Conservation (phyloP, 2,888 invertebrate genomes). For the Hecatera dysodea region DNA sequence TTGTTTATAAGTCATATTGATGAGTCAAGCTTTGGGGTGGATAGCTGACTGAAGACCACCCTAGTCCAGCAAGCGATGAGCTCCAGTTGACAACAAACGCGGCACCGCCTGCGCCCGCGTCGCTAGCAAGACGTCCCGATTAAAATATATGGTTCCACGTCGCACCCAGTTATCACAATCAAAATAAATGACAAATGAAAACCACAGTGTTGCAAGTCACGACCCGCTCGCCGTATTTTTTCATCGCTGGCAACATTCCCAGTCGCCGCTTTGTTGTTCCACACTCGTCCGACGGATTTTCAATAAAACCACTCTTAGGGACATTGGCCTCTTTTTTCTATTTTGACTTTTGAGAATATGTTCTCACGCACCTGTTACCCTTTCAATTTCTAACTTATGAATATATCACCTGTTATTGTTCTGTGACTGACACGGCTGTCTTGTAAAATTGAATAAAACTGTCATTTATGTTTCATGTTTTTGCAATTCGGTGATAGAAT, state of each 20-base stretch:
- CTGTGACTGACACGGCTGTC: slow-evolving; percentile 44
- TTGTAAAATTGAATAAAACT: slow-evolving; percentile 28
- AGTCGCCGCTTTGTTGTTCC: slow-evolving; percentile 84
- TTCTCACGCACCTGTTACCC: slow-evolving; percentile 88
- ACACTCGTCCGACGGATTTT: slow-evolving; percentile 83
- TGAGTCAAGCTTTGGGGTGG: slow-evolving; percentile 28
- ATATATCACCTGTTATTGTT: slow-evolving; percentile 55
- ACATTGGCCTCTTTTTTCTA: slow-evolving; percentile 81
- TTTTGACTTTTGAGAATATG: slow-evolving; percentile 72
- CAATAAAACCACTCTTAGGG: slow-evolving; percentile 86
- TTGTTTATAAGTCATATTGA: slow-evolving; percentile 6
- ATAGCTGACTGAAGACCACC: slow-evolving; percentile 52
- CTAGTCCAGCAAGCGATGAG: slow-evolving; percentile 40
- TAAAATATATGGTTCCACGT: slow-evolving; percentile 74
- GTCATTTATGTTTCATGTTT: not conserved
- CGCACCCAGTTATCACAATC: slow-evolving; percentile 88
- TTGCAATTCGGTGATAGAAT: not conserved
- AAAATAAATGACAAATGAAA: slow-evolving; percentile 91
- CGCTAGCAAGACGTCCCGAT: slow-evolving; percentile 63
- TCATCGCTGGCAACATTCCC: slow-evolving; percentile 81
- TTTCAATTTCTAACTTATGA: slow-evolving; percentile 64
- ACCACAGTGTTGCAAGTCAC: slow-evolving; percentile 88
- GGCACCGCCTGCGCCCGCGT: slow-evolving; percentile 49
- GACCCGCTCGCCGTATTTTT: slow-evolving; percentile 76
- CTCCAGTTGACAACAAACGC: slow-evolving; percentile 56